A percentile compares a stretch with the other conserved stretches of the same genome.
Conservation (phyloP, 2,113 vertebrate species). For the Misgurnus anguillicaudatus region DNA sequence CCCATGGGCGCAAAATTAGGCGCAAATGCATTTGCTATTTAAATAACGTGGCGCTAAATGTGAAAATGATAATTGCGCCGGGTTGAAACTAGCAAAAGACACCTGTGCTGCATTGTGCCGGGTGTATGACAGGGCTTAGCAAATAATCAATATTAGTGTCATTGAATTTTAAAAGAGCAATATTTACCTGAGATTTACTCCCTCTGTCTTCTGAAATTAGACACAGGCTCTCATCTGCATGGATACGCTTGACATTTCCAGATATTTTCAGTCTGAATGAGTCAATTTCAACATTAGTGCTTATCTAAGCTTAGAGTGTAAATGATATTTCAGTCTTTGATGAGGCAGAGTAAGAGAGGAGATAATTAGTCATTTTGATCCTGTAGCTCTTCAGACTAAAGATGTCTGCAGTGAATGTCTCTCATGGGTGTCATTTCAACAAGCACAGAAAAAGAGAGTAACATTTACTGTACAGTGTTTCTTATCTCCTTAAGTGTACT, state of each 20-base stretch:
- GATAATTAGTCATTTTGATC: conserved; percentile 59
- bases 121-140: no score
- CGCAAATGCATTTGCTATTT: no score
- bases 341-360: conserved; percentile 46
- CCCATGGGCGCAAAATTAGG: no score
- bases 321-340: conserved; percentile 34
- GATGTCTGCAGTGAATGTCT: conserved; percentile 54
- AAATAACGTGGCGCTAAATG: no score
- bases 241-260: conserved; percentile 22
- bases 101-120: no score
- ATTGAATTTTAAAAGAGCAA: neutral
- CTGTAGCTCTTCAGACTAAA: conserved; percentile 52
- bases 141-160: no score
- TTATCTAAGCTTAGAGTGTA: neutral
- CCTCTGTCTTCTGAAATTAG: neutral
- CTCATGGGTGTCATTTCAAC: conserved; percentile 36
- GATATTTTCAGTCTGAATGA: conserved; percentile 12
- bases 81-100: no score
- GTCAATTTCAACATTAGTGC: conserved; percentile 10
- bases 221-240: neutral
- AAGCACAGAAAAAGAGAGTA: neutral
- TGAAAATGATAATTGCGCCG: no score
- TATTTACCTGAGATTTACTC: neutral
- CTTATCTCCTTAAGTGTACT: neutral
- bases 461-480: conserved; percentile 23